Evolutionary conservation across 2,888 invertebrate genomes (phyloP), one percentile per base, ranked within the genome.

Genomic region (Cryptocephalus moraei): DNA sequence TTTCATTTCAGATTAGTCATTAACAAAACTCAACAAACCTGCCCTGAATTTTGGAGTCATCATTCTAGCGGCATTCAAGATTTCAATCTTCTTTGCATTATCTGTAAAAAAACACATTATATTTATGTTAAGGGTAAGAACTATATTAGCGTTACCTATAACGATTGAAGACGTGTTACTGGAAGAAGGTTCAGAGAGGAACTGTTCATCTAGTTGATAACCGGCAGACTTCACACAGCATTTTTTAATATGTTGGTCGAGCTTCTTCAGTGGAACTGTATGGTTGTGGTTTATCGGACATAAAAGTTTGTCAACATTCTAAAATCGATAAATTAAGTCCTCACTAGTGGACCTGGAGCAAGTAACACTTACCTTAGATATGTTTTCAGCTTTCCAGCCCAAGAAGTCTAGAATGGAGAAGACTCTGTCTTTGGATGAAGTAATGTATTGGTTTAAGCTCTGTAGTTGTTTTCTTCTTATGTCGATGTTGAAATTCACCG

Each of bases 271-370:
- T n/a, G 68, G 64, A 39, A 78, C 61, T 49, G 66, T 62, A 58
- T 78, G 78, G 10, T 66, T 66, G 10, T 62, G 49, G 62, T 76
- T 67, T 14, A 74, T 63, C 1, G 74, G 72, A 51, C 77, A 77
- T n/a, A 69, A 57, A 32, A 66, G 57, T 31, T 65, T 60, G 45
- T 64, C 62, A 40, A 62, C 57, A 63, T 70, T 59, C 66, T 65
- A 53, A 52, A 62, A 57, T 46, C 33, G 22, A 36, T 11, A 4
- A 4, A 6, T 2, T 11, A 6, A 36, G 6, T 36, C 2, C 4
- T 11, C n/a, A 36, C n/a, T 11, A 4, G n/a, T 36, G 6, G 12
- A 6, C 22, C 22, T 36, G 4, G 36, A 36, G 12, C 2, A 36
- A 36, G n/a, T 36, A 4, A 36, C 12, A 6, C n/a, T 4, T 36